These are phyloP conservation scores for Myodes glareolus DNA, from an alignment of 2,113 vertebrate genomes.

Conservation along the genomic window DNA sequence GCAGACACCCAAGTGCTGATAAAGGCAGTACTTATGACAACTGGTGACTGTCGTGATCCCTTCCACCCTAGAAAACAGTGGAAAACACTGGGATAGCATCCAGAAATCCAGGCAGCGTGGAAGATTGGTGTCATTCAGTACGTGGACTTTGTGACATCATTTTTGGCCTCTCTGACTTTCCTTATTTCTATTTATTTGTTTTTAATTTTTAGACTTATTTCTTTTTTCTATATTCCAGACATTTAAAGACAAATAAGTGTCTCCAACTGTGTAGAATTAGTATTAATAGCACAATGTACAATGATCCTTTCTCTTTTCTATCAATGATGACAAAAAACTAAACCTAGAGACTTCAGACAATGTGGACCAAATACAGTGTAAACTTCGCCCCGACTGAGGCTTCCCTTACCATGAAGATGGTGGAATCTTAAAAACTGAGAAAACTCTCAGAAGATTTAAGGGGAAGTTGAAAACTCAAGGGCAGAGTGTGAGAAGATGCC, in stretches of 20 bases:
- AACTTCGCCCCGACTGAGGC: neutral
- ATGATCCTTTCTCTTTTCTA: neutral
- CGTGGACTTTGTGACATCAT: neutral
- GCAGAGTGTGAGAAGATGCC: conserved; percentile 26
- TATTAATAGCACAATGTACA: neutral
- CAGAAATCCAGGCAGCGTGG: neutral
- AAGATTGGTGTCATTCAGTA: neutral
- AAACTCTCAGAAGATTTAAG: conserved; percentile 6
- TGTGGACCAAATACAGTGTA: neutral
- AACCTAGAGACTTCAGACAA: neutral
- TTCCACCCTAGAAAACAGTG: neutral
- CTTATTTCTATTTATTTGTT: neutral
- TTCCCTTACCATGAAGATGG: neutral
- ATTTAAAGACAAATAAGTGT: neutral
- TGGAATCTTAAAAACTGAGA: neutral
- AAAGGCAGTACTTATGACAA: neutral
- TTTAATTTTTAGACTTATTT: neutral
- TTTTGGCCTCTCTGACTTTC: neutral
- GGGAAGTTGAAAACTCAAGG: conserved; percentile 9
- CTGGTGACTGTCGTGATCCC: neutral
- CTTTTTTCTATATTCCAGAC: neutral
- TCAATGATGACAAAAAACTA: neutral
- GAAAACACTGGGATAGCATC: neutral
- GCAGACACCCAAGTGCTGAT: neutral
- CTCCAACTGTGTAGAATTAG: conserved; percentile 26